phyloP scores from a whole-genome alignment of 2,797 vertebrate species.

The Pempheris klunzingeri region DNA sequence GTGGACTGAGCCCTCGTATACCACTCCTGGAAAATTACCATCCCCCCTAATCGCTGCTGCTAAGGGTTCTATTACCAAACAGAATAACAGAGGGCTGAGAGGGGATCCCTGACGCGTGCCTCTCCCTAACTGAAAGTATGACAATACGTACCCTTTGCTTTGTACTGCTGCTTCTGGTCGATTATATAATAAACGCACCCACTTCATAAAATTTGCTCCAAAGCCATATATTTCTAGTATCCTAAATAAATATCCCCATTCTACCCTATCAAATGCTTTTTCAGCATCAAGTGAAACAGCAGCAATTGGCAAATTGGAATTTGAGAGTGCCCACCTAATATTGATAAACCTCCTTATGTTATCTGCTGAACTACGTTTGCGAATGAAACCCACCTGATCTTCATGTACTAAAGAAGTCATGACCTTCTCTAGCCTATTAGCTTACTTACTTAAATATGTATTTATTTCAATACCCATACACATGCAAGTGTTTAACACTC shows the following conservation, averaged over 20 bases:
- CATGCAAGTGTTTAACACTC: too few relatives aligned
- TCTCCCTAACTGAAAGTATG: background rate
- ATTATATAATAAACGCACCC: background rate
- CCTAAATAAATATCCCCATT: background rate
- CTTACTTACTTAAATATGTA: too few relatives aligned
- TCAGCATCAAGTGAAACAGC: too few relatives aligned
- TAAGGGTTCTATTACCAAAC: background rate
- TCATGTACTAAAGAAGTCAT: background rate
- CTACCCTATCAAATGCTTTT: conserved; percentile 7
- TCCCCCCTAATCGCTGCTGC: background rate
- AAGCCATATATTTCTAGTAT: background rate
- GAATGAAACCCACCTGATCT: background rate
- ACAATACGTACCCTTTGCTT: background rate
- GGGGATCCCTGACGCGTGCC: too few relatives aligned
- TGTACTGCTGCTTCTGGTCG: background rate
- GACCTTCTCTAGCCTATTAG: background rate
- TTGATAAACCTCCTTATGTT: background rate
- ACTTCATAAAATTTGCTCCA: background rate
- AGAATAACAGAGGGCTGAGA: too few relatives aligned
- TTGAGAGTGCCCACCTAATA: conserved; percentile 9
- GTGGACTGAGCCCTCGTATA: background rate
- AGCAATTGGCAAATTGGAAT: too few relatives aligned
- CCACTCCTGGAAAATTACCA: background rate
- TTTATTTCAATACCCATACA: too few relatives aligned
- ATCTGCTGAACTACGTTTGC: background rate